phyloP scores from a whole-genome alignment of 2,113 vertebrate species.

The Platysteira castanea region DNA sequence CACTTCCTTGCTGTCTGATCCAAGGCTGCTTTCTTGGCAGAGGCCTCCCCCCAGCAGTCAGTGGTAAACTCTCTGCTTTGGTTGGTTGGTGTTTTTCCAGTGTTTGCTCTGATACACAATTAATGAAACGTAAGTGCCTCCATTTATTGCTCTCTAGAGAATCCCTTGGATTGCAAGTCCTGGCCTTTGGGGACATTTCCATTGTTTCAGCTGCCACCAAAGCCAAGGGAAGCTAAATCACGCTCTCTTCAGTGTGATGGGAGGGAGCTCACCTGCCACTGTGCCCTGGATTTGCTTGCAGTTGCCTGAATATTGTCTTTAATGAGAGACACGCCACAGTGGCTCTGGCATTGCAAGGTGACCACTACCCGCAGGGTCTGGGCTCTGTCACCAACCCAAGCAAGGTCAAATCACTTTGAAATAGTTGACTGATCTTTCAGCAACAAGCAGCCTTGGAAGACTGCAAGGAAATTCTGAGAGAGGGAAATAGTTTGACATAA shows the following conservation, averaged over 20 bases:
- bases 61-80: neutral
- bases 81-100: slow-evolving; percentile 9
- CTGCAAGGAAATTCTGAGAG: neutral
- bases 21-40: slow-evolving; percentile 48
- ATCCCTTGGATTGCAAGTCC: neutral
- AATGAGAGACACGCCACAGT: neutral
- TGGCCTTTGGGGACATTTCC: neutral
- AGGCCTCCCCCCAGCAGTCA: neutral
- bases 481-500: neutral
- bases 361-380: neutral
- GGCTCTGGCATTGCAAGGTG: neutral
- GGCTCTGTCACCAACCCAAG: neutral
- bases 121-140: slow-evolving; percentile 19
- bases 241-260: accelerated
- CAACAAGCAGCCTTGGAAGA: slow-evolving; percentile 7
- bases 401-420: neutral
- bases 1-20: neutral
- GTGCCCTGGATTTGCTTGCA: neutral
- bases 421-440: neutral
- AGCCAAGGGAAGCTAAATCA: neutral
- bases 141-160: slow-evolving; percentile 8
- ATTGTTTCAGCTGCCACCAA: slow-evolving; percentile 27
- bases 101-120: slow-evolving; percentile 37
- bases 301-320: neutral
- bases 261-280: neutral